These are phyloP conservation scores for Diachasma alloeum DNA, from an alignment of 1,140 invertebrate species.

Conservation along the genomic window DNA sequence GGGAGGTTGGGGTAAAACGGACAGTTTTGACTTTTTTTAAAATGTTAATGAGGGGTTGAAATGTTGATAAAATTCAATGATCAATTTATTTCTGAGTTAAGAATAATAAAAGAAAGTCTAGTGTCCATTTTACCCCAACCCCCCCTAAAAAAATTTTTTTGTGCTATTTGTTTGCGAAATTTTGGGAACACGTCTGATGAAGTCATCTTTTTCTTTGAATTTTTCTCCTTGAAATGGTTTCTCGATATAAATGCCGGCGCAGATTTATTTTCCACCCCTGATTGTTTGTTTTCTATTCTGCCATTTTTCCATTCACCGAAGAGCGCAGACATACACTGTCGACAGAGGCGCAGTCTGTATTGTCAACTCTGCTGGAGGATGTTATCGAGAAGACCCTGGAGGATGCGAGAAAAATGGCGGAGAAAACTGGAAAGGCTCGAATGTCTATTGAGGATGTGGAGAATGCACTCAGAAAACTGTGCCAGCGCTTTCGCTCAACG, in stretches of 20 bases:
- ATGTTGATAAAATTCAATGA: no score
- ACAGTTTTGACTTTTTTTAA: no score
- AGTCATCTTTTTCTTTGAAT: no score
- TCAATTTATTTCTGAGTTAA: no score
- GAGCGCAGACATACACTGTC: constrained; percentile 46
- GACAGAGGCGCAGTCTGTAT: constrained; percentile 42
- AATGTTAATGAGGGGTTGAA: no score
- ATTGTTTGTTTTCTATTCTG: neutral
- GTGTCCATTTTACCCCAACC: no score
- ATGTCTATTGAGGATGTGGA: constrained; percentile 47
- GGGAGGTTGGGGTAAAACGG: no score
- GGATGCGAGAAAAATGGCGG: constrained; percentile 50
- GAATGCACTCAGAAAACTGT: constrained; percentile 47
- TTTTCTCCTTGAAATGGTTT: no score
- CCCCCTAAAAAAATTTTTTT: no score
- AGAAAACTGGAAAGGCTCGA: constrained; percentile 42
- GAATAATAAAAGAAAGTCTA: no score
- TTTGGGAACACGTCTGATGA: neutral
- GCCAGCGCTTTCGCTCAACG: constrained; percentile 40
- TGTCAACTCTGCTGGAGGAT: constrained; percentile 50
- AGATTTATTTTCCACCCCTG: no score
- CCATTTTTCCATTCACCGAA: constrained; percentile 15
- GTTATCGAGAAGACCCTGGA: constrained; percentile 54
- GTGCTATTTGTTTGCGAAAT: neutral
- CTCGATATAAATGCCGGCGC: no score